Evolutionary conservation across 2,113 vertebrate species (phyloP), one percentile per base, ranked within the genome.

Genomic region (Peromyscus leucopus): DNA sequence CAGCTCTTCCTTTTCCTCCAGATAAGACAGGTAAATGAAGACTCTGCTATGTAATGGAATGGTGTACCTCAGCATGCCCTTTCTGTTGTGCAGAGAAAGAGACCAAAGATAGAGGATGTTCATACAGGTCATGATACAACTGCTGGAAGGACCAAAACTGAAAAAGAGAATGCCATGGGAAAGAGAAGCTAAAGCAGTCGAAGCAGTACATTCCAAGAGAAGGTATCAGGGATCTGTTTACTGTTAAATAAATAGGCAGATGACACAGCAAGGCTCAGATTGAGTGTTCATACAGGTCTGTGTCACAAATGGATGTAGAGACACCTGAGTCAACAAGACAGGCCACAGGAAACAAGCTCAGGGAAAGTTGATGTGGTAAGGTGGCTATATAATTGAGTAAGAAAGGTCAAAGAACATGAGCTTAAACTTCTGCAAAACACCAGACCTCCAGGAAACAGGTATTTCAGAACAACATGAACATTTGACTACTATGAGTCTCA

Each of bases 21-120:
- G 42, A 90, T 75, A 95, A 39, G 19, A 36, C 79, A 63, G 90
- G n/a, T n/a, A 63, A 74, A 85, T 79, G 69, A 95, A 82, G 26
- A 39, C n/a, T 69, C n/a, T 7, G 36, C 67, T 33, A 2, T 46
- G 1, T 33, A 67, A 42, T 33, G 46, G 36, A 86, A 57, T 67
- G 4, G 57, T 82, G 61, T 91, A 85, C 78, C 51, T 57, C 2
- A 8, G 39, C 42, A 82, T 63, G 17, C 6, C 28, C 82, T 72
- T 55, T 94, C 31, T 89, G 11, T 17, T 51, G 3, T 88, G 16
- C 1, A 59, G 84, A 95, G 33, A 36, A 94, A 59, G 39, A 82
- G 24, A 69, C 36, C 39, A 79, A 63, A 94, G 48, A 59, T 12
- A 87, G 76, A 36, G 48, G 12, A 67, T 57, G 24, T 55, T 7